Evolutionary conservation across 2,888 invertebrate genomes (phyloP).

Genomic region (Coecobrya sp.): DNA sequence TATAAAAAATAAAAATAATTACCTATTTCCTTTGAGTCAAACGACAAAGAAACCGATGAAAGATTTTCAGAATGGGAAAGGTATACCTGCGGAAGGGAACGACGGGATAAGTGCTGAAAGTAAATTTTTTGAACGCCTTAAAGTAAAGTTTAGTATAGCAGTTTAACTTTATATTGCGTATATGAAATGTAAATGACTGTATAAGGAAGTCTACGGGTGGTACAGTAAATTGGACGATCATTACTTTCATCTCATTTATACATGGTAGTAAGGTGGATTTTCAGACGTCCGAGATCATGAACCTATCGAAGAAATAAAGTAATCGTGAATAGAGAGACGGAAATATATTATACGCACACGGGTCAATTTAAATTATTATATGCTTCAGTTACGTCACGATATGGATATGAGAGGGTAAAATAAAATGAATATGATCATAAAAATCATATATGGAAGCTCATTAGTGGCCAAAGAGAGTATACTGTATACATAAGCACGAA

Average conservation of each 20-base stretch:
- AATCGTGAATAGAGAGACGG: background rate
- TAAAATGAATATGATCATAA: background rate
- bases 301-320: background rate
- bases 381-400: background rate
- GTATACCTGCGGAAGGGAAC: background rate
- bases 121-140: background rate
- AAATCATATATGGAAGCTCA: slow-evolving; percentile 53
- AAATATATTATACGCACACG: background rate
- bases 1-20: background rate
- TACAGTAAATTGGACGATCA: slow-evolving; percentile 70
- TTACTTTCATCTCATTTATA: slow-evolving; percentile 13
- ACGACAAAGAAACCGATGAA: slow-evolving; percentile 36
- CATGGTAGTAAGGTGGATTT: background rate
- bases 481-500: background rate
- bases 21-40: background rate
- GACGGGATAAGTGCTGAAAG: no score
- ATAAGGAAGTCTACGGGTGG: slow-evolving; percentile 65
- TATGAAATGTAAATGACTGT: slow-evolving; percentile 16
- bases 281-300: background rate
- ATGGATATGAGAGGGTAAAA: background rate
- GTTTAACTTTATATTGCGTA: background rate
- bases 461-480: slow-evolving; percentile 31
- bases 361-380: background rate
- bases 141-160: background rate
- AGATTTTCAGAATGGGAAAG: background rate